Evolutionary conservation across 2,888 invertebrate species (phyloP).

Genomic region (Synanthedon formicaeformis): DNA sequence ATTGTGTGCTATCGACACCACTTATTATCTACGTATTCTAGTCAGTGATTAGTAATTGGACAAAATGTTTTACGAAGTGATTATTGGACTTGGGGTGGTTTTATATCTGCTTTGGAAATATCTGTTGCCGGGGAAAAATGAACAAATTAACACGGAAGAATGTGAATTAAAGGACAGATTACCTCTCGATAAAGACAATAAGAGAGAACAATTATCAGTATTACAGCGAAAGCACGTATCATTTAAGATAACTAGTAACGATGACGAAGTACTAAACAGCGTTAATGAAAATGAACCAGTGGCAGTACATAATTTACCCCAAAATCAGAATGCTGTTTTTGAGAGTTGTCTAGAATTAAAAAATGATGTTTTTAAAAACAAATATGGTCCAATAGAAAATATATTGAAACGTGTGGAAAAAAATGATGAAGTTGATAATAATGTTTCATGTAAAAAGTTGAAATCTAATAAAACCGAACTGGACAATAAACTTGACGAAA

Average conservation of each 20-base stretch:
- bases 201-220: neutral
- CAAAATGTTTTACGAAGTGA: slow-evolving; percentile 52
- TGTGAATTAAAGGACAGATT: neutral
- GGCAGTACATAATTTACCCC: neutral
- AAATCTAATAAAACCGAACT: neutral
- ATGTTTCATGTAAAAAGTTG: neutral
- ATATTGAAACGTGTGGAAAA: neutral
- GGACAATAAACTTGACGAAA: neutral
- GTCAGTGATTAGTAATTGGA: slow-evolving; percentile 34
- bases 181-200: neutral
- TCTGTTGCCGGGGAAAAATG: slow-evolving; percentile 20
- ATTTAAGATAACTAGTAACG: neutral
- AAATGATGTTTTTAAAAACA: neutral
- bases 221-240: neutral
- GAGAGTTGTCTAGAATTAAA: neutral
- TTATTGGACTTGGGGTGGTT: slow-evolving; percentile 46
- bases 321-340: too few relatives aligned
- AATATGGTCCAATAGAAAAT: too few relatives aligned
- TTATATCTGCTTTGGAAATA: slow-evolving; percentile 50
- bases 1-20: slow-evolving; percentile 18
- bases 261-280: neutral
- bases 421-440: neutral
- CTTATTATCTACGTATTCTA: slow-evolving; percentile 24
- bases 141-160: slow-evolving; percentile 8
- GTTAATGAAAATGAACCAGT: neutral